These are phyloP conservation scores for Rhopilema esculentum DNA, from an alignment of 30 jellyfish, hydroid and myxozoan species.

Conservation along the genomic window DNA sequence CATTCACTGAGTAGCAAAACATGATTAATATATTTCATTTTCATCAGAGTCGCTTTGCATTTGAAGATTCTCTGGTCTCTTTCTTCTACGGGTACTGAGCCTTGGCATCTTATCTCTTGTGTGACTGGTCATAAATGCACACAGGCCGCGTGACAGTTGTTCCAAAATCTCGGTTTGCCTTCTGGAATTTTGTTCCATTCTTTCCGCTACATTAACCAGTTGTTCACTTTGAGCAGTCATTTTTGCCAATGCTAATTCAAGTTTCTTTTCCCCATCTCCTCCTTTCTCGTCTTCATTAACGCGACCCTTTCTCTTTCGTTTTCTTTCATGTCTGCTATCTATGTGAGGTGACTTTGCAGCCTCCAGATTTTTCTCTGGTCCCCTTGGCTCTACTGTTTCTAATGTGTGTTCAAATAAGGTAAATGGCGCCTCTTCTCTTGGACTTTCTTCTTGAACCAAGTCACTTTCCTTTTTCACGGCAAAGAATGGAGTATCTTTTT, in stretches of 20 bases:
- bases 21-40: no score
- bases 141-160: conserved; percentile 10
- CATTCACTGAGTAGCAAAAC: no score
- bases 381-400: not conserved
- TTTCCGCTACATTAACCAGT: conserved; percentile 4
- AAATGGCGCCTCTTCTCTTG: not conserved
- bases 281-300: no score
- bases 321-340: not conserved
- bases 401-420: no score
- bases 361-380: not conserved
- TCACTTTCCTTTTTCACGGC: not conserved
- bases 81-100: no score
- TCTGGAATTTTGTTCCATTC: conserved; percentile 23
- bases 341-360: not conserved
- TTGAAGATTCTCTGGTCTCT: no score
- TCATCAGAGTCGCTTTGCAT: no score
- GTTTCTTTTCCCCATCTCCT: not conserved
- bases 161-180: not conserved
- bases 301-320: no score
- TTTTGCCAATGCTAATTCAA: not conserved
- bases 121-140: no score
- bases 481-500: not conserved
- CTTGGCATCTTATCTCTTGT: no score
- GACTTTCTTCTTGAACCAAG: not conserved
- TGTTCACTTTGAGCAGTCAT: conserved; percentile 1